Conservation (phyloP, 2,888 invertebrate species). For the Sphecodes monilicornis region DNA sequence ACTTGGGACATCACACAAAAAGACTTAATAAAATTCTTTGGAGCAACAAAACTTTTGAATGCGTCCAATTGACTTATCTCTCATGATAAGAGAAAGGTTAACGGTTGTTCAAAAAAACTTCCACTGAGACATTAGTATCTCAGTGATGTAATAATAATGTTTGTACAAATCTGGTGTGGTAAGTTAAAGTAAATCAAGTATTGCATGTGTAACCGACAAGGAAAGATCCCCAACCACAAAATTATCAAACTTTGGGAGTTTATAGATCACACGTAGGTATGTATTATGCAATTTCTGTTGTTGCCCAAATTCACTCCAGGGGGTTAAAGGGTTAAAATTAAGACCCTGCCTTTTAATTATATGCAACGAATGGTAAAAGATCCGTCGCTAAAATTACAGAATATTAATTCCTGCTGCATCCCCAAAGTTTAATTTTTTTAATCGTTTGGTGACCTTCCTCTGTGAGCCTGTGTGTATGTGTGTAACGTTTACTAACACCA, state of each 20-base stretch:
- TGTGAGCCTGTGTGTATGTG: not conserved
- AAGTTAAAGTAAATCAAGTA: slow-evolving; percentile 7
- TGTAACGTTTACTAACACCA: slow-evolving; percentile 41
- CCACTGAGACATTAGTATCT: not conserved
- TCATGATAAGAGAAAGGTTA: not conserved
- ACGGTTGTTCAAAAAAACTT: not conserved
- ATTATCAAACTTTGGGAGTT: not conserved
- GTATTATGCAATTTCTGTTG: not conserved
- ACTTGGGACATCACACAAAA: not conserved
- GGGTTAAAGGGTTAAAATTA: too few species aligned
- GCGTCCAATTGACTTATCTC: not conserved
- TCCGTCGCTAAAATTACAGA: too few species aligned
- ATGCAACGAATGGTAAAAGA: too few species aligned
- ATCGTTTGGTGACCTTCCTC: not conserved
- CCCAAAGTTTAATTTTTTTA: not conserved
- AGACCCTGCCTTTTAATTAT: too few species aligned
- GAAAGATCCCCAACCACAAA: not conserved
- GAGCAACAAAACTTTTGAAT: not conserved
- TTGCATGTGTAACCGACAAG: slow-evolving; percentile 19
- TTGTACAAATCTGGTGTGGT: not conserved
- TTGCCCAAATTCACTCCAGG: too few species aligned
- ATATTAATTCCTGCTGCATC: not conserved
- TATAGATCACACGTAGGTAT: not conserved
- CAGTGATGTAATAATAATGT: not conserved
- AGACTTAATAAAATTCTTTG: not conserved